Percentiles rank a stretch among this genome's conserved stretches.
Conservation (phyloP, 2,113 vertebrate genomes). For the Prochilodus magdalenae region DNA sequence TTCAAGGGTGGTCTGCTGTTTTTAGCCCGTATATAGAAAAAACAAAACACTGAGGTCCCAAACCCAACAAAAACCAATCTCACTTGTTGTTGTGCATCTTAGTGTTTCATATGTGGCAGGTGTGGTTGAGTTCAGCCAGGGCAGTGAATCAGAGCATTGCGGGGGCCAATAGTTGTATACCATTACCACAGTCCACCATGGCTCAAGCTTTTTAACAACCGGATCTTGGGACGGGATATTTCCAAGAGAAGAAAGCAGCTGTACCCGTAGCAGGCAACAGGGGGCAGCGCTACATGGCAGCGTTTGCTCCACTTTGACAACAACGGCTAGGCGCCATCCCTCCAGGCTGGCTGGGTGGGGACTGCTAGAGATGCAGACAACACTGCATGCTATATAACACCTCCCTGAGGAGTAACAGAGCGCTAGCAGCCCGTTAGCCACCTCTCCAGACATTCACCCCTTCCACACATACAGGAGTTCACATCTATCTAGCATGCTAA, state of each 20-base stretch:
- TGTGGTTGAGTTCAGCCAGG: background rate
- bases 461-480: conserved; percentile 13
- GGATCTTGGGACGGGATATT: conserved; percentile 28
- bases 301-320: conserved; percentile 64
- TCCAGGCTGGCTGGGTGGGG: conserved; percentile 60
- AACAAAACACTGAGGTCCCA: conserved; percentile 12
- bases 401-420: conserved; percentile 80
- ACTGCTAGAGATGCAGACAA: conserved; percentile 74
- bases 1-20: background rate
- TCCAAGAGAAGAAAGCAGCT: conserved; percentile 40
- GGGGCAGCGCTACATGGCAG: conserved; percentile 80
- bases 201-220: conserved; percentile 32
- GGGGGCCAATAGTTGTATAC: too few relatives aligned
- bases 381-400: conserved; percentile 73
- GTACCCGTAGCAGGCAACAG: conserved; percentile 60
- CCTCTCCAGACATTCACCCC: conserved; percentile 54
- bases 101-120: background rate
- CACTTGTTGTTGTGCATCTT: background rate
- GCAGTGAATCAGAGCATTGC: conserved; percentile 30
- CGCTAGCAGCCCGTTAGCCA: conserved; percentile 68
- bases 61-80: background rate
- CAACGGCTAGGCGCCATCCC: conserved; percentile 54
- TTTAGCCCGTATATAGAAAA: conserved; percentile 2
- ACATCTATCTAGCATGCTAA: conserved; percentile 21
- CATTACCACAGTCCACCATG: background rate